These are phyloP conservation scores for Seira musarum DNA, from an alignment of 2,888 invertebrate species.

Conservation along the genomic window DNA sequence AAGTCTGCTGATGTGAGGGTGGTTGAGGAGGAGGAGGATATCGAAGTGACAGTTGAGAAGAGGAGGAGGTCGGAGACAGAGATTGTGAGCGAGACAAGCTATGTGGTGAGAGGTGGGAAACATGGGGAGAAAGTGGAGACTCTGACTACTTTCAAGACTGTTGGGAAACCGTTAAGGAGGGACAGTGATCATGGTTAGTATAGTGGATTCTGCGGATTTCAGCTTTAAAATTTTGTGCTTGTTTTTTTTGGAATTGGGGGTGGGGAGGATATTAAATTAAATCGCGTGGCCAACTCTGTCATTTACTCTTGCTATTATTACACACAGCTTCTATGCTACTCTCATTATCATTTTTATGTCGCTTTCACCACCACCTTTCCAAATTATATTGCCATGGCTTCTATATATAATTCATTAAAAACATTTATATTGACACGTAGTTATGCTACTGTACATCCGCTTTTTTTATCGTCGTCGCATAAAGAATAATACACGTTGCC, in stretches of 20 bases:
- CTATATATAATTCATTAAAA: no score
- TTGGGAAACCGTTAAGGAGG: constrained; percentile 14
- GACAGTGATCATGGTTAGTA: constrained; percentile 8
- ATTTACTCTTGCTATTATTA: background rate
- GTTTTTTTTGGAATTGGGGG: no score
- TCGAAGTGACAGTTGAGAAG: background rate
- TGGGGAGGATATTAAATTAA: no score
- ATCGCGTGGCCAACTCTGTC: no score
- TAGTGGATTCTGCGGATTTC: background rate
- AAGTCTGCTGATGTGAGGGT: background rate
- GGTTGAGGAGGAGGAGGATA: constrained; percentile 13
- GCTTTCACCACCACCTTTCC: no score
- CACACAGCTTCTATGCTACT: no score
- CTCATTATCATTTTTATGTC: no score
- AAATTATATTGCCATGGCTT: no score
- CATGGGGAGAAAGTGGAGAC: constrained; percentile 39
- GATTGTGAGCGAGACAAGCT: constrained; percentile 43
- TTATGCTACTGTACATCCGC: no score
- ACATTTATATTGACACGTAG: no score
- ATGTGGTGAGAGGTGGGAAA: constrained; percentile 34
- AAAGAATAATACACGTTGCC: no score
- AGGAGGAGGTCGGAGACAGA: background rate
- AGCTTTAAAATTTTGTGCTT: background rate
- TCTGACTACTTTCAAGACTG: constrained; percentile 44
- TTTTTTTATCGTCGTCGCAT: no score